phyloP scores from a whole-genome alignment of 2,797 vertebrate species.

The Enteromius afrohamiltoni region DNA sequence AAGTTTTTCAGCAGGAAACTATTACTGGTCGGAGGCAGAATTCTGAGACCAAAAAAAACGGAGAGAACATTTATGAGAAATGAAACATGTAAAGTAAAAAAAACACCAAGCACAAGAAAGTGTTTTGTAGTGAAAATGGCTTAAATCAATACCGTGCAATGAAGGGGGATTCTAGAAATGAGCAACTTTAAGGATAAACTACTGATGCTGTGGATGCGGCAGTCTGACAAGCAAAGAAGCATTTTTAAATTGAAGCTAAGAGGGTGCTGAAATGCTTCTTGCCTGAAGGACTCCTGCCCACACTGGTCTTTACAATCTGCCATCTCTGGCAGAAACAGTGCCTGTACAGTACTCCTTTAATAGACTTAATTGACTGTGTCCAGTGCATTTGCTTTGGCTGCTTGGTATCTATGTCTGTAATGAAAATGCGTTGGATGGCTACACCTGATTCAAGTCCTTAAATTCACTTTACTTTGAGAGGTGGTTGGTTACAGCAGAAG shows the following conservation, averaged over 20 bases:
- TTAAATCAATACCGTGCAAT: slow-evolving; percentile 29
- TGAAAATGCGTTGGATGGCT: slow-evolving; percentile 30
- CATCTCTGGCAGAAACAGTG: slow-evolving; percentile 33
- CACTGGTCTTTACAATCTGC: slow-evolving; percentile 27
- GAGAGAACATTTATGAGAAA: neutral
- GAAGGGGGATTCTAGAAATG: slow-evolving; percentile 15
- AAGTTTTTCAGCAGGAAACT: slow-evolving; percentile 89
- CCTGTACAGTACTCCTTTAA: slow-evolving; percentile 37
- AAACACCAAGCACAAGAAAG: slow-evolving; percentile 74
- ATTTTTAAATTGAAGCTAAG: slow-evolving; percentile 24
- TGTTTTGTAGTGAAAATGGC: slow-evolving; percentile 39
- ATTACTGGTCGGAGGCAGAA: slow-evolving; percentile 85
- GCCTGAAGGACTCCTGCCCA: slow-evolving; percentile 29
- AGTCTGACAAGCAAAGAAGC: neutral
- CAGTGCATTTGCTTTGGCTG: slow-evolving; percentile 28
- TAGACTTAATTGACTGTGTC: slow-evolving; percentile 44
- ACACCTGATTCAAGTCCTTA: slow-evolving; percentile 31
- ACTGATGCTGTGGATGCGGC: slow-evolving; percentile 63
- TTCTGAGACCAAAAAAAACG: slow-evolving; percentile 72
- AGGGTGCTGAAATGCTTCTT: neutral
- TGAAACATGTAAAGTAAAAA: slow-evolving; percentile 8
- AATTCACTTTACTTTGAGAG: slow-evolving; percentile 32
- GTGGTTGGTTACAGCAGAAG: slow-evolving; percentile 34
- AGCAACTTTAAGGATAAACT: slow-evolving; percentile 20
- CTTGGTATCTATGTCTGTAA: slow-evolving; percentile 34